phyloP scores from a whole-genome alignment of 2,888 invertebrate genomes.

The Agrenia bidenticulata region DNA sequence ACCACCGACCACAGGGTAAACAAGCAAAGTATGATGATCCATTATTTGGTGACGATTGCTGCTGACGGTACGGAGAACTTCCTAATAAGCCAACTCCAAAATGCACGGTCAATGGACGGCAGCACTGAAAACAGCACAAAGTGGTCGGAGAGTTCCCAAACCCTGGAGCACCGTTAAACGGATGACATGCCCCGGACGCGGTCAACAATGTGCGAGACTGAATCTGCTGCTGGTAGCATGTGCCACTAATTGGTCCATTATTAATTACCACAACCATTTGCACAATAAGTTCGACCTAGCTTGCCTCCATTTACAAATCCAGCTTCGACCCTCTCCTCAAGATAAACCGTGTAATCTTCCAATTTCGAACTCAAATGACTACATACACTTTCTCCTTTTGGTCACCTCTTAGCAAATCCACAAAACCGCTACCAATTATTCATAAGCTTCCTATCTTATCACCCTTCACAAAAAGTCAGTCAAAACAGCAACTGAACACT shows the following conservation, averaged over 20 bases:
- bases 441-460: too few relatives aligned
- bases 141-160: constrained; percentile 40
- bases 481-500: too few relatives aligned
- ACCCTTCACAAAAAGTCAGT: too few relatives aligned
- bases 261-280: constrained; percentile 53
- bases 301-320: constrained; percentile 25
- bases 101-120: constrained; percentile 48
- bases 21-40: constrained; percentile 47
- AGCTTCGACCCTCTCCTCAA: constrained; percentile 23
- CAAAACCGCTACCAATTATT: too few relatives aligned
- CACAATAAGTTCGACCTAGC: constrained; percentile 12
- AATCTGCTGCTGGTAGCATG: constrained; percentile 45
- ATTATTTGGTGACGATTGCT: constrained; percentile 27
- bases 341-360: background rate
- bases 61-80: constrained; percentile 27
- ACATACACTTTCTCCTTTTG: background rate
- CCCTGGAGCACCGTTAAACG: constrained; percentile 26
- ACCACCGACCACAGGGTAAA: constrained; percentile 50
- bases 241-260: constrained; percentile 50
- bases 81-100: constrained; percentile 35
- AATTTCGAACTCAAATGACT: background rate
- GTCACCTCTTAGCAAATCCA: too few relatives aligned
- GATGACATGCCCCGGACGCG: constrained; percentile 22
- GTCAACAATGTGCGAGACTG: constrained; percentile 42
- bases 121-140: constrained; percentile 51